These are phyloP conservation scores for Sinosuthora webbiana DNA, from an alignment of 2,113 vertebrate genomes.

Conservation along the genomic window DNA sequence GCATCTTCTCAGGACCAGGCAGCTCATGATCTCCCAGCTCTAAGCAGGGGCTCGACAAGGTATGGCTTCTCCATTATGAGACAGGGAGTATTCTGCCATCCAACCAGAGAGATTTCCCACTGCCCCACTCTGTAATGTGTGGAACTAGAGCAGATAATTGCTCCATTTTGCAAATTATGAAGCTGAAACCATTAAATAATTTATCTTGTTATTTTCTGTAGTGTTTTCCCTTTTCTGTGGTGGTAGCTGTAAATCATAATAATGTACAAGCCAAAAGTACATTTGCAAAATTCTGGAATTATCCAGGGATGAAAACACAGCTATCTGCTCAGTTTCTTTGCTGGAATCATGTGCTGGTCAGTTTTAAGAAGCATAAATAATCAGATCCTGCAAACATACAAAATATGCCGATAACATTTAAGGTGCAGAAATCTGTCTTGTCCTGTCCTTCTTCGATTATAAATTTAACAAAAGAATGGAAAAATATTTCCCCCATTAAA, in stretches of 20 bases:
- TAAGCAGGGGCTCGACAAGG: not conserved
- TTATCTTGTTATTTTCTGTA: not conserved
- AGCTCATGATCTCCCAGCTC: not conserved
- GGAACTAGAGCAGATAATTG: conserved; percentile 37
- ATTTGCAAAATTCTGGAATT: not conserved
- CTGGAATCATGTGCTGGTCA: not conserved
- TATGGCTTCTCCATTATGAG: not conserved
- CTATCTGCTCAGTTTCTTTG: not conserved
- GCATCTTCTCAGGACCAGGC: not conserved
- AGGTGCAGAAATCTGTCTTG: not conserved
- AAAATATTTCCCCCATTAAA: not conserved
- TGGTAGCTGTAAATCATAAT: not conserved
- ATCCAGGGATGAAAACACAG: not conserved
- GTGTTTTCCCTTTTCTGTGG: not conserved
- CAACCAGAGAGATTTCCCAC: not conserved
- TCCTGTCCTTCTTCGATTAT: not conserved
- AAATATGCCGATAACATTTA: not conserved
- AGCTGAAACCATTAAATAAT: conserved; percentile 22
- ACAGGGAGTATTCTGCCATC: not conserved
- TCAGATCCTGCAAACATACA: not conserved
- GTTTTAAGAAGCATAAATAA: not conserved
- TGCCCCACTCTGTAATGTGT: not conserved
- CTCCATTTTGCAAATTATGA: conserved; percentile 22
- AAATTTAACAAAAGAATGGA: not conserved
- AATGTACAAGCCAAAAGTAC: not conserved